Percentiles rank a stretch among this genome's conserved stretches.
Conservation (phyloP, 1,140 invertebrate genomes). For the Saccostrea echinata region DNA sequence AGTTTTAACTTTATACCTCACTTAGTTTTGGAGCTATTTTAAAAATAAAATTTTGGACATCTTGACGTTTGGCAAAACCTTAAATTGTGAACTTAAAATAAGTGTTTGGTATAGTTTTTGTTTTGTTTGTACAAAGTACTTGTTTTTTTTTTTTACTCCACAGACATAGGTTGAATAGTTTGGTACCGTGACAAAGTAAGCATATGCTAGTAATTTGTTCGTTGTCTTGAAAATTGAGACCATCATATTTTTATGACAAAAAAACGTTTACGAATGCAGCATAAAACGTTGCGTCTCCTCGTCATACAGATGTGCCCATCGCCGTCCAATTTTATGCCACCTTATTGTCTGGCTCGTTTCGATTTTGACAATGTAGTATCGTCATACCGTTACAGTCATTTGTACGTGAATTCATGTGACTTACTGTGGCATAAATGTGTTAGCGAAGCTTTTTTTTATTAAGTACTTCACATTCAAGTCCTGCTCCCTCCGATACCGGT, state of each 20-base stretch:
- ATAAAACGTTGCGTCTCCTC: background rate
- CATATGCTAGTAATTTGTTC: background rate
- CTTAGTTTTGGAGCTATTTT: too few relatives aligned
- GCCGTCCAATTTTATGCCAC: background rate
- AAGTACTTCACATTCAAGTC: too few relatives aligned
- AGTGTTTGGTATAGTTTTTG: too few relatives aligned
- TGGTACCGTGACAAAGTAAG: background rate
- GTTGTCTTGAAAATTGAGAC: slow-evolving; percentile 1
- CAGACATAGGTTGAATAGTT: background rate
- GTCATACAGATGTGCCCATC: background rate
- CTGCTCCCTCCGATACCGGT: background rate
- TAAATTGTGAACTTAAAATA: too few relatives aligned
- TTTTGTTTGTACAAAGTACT: too few relatives aligned
- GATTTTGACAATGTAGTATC: background rate
- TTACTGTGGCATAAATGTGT: too few relatives aligned
- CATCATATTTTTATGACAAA: background rate
- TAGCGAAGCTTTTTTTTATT: background rate
- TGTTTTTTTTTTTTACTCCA: background rate
- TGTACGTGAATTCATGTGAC: background rate
- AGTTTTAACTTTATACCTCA: too few relatives aligned
- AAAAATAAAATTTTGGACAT: too few relatives aligned
- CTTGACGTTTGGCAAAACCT: too few relatives aligned
- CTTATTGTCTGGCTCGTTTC: background rate
- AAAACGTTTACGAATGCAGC: background rate
- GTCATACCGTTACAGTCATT: background rate